Conservation (phyloP, 23 tunicate genomes). For the Styela clava region DNA sequence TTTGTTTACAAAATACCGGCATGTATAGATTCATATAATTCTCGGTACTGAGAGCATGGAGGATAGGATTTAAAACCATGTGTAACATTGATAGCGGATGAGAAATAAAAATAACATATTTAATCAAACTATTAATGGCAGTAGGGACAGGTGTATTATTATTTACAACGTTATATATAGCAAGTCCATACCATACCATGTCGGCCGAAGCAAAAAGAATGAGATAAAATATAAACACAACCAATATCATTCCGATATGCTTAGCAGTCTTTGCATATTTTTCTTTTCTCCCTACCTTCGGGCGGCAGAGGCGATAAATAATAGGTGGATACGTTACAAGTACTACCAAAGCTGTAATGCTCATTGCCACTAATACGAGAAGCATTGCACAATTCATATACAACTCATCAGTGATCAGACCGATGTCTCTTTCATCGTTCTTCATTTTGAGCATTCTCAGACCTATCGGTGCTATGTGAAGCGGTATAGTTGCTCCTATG, state of each 20-base stretch:
- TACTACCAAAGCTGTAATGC: not conserved
- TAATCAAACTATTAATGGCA: not conserved
- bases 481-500: not conserved
- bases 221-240: not conserved
- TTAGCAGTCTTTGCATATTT: not conserved
- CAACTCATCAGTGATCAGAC: not conserved
- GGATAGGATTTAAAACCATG: not conserved
- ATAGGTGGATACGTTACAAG: not conserved
- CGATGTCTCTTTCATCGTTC: not conserved
- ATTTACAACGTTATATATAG: not conserved
- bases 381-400: not conserved
- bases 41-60: constrained; percentile 1
- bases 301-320: not conserved
- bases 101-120: not conserved
- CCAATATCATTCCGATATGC: not conserved
- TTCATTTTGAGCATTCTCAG: not conserved
- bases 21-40: not conserved
- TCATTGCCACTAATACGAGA: not conserved
- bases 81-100: constrained; percentile 1
- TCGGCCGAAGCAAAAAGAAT: not conserved
- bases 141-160: not conserved
- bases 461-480: not conserved
- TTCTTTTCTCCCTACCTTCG: not conserved
- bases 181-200: not conserved
- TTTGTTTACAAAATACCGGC: not conserved